A percentile compares a stretch with the other conserved stretches of the same genome.
These are phyloP conservation scores for Lypha dubia DNA, from an alignment of 2,888 invertebrate species.

Conservation along the genomic window DNA sequence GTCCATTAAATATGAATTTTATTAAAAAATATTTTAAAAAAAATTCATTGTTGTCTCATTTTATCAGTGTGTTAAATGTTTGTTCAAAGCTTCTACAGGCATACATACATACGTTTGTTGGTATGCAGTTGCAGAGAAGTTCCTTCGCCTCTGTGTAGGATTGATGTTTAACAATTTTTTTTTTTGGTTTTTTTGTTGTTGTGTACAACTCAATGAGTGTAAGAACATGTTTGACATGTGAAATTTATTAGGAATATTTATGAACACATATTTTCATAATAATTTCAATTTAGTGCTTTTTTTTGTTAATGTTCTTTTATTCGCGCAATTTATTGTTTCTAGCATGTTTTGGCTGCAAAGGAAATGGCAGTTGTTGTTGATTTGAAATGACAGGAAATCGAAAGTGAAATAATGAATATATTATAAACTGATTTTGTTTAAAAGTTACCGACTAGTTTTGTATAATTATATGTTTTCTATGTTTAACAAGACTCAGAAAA, in stretches of 20 bases:
- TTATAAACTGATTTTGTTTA: conserved; percentile 52
- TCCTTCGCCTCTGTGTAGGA: conserved; percentile 21
- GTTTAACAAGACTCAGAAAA: conserved; percentile 27
- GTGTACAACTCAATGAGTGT: conserved; percentile 48
- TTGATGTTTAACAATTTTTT: conserved; percentile 56
- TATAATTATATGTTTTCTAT: conserved; percentile 39
- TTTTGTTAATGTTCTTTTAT: conserved; percentile 25
- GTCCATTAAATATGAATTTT: conserved; percentile 60
- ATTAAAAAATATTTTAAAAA: conserved; percentile 60
- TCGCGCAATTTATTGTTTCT: conserved; percentile 62
- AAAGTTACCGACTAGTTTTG: conserved; percentile 44
- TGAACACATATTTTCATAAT: conserved; percentile 35
- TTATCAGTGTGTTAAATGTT: conserved; percentile 24
- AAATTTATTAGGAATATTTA: conserved; percentile 70
- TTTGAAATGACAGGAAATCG: conserved; percentile 69
- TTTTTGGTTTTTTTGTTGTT: conserved; percentile 23
- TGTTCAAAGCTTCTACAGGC: background rate
- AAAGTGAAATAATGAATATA: conserved; percentile 70
- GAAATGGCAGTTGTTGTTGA: conserved; percentile 57
- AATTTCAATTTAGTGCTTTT: conserved; percentile 43
- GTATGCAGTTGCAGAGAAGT: conserved; percentile 5
- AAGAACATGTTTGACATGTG: conserved; percentile 65
- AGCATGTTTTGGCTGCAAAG: conserved; percentile 51
- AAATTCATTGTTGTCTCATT: conserved; percentile 11
- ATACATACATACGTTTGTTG: no score